phyloP scores from a whole-genome alignment of 2,888 invertebrate species.

The Loripinus fragilis region DNA sequence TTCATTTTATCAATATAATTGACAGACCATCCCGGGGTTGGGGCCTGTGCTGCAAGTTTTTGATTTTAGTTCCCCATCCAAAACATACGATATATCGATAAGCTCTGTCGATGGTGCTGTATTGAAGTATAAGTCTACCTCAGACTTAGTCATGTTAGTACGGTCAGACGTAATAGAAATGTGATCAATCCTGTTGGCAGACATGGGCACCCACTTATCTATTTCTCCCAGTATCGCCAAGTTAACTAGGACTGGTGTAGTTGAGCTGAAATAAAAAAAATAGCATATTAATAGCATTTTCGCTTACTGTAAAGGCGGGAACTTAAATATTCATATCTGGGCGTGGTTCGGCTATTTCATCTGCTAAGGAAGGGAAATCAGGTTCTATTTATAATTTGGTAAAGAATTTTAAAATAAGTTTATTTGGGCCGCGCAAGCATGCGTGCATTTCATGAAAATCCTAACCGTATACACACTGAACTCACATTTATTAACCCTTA shows the following conservation, averaged over 20 bases:
- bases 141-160: background rate
- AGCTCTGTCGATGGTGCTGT: background rate
- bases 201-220: slow-evolving; percentile 66
- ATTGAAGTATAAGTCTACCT: background rate
- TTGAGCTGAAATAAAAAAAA: background rate
- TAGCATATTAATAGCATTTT: no score
- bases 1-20: background rate
- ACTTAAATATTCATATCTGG: no score
- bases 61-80: background rate
- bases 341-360: no score
- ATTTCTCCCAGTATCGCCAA: slow-evolving; percentile 59
- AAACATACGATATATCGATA: background rate
- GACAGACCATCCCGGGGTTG: background rate
- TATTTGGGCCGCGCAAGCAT: no score
- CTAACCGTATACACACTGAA: no score
- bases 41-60: background rate
- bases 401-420: no score
- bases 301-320: no score
- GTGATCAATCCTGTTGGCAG: slow-evolving; percentile 43
- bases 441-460: no score
- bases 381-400: no score
- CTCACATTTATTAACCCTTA: no score
- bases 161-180: background rate
- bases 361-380: no score
- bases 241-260: background rate